Percentiles rank a stretch among this genome's conserved stretches.
phyloP scores from a whole-genome alignment of 1,140 invertebrate genomes.

The Heterodera schachtii region DNA sequence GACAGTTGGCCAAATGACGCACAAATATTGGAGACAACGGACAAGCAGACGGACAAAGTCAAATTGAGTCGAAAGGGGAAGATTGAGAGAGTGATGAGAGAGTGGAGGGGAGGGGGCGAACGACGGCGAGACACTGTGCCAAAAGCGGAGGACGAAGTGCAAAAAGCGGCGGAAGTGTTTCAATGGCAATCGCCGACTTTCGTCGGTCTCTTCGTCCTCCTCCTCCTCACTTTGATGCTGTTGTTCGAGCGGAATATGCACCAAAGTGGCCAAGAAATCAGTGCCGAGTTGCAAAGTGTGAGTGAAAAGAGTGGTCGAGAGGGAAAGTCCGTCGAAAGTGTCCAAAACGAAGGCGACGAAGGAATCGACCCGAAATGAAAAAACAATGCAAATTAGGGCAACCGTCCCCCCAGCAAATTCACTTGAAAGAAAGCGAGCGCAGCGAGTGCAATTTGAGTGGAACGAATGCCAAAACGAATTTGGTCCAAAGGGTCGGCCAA shows the following conservation, averaged over 20 bases:
- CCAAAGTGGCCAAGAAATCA: not conserved
- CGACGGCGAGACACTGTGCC: too few relatives aligned
- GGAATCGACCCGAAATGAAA: conserved; percentile 28
- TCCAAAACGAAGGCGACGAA: conserved; percentile 24
- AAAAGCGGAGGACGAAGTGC: not conserved
- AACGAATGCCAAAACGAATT: conserved; percentile 82
- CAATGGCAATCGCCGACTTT: not conserved
- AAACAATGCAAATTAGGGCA: too few relatives aligned
- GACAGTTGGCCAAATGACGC: not conserved
- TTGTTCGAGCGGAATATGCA: conserved; percentile 7
- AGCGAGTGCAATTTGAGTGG: conserved; percentile 83
- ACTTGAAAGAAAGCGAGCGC: conserved; percentile 49
- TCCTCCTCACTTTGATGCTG: not conserved
- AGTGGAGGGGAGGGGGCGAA: too few relatives aligned
- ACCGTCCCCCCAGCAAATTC: not conserved
- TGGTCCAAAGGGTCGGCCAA: conserved; percentile 77
- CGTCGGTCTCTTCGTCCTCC: not conserved
- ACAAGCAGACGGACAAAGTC: conserved; percentile 5
- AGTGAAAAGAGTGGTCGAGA: not conserved
- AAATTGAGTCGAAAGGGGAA: not conserved
- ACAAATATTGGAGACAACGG: not conserved
- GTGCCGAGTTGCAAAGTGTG: not conserved
- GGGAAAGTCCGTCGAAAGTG: conserved; percentile 15
- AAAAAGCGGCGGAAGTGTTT: not conserved
- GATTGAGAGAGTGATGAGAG: too few relatives aligned